A percentile compares a stretch with the other conserved stretches of the same genome.
These are phyloP conservation scores for Aphidius colemani DNA, from an alignment of 2,888 invertebrate species.

Conservation along the genomic window DNA sequence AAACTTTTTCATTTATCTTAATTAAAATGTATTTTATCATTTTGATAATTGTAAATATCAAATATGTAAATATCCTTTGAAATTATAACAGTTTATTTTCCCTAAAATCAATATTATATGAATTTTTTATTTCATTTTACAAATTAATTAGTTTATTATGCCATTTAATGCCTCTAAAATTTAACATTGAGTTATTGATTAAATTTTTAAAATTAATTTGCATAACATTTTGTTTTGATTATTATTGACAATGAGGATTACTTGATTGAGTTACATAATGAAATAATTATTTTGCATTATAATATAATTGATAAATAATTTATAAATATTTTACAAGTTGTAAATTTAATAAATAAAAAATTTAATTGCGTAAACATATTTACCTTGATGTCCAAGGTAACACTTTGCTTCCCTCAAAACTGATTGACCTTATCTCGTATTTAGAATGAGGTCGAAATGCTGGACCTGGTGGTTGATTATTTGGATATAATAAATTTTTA, in stretches of 20 bases:
- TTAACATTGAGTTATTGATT: too few relatives aligned
- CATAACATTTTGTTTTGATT: not conserved
- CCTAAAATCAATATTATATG: too few relatives aligned
- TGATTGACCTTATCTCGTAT: constrained; percentile 60
- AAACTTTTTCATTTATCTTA: too few relatives aligned
- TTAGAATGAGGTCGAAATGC: constrained; percentile 54
- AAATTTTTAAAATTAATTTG: too few relatives aligned
- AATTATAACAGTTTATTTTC: too few relatives aligned
- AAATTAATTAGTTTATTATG: too few relatives aligned
- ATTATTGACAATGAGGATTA: not conserved
- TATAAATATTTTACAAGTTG: not conserved
- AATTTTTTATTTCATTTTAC: too few relatives aligned
- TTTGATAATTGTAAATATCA: too few relatives aligned
- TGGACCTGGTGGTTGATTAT: constrained; percentile 41
- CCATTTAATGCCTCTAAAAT: too few relatives aligned
- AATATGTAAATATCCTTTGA: too few relatives aligned
- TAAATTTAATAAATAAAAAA: constrained; percentile 5
- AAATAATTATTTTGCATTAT: not conserved
- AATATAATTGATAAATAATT: not conserved
- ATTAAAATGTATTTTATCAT: too few relatives aligned
- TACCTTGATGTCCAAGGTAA: constrained; percentile 58
- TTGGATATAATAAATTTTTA: constrained; percentile 41
- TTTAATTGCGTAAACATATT: constrained; percentile 25
- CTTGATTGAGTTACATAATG: not conserved
- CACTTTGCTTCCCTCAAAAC: constrained; percentile 59